A percentile compares a stretch with the other conserved stretches of the same genome.
Conservation (phyloP, 2,888 invertebrate species). For the Anthrax anthrax region DNA sequence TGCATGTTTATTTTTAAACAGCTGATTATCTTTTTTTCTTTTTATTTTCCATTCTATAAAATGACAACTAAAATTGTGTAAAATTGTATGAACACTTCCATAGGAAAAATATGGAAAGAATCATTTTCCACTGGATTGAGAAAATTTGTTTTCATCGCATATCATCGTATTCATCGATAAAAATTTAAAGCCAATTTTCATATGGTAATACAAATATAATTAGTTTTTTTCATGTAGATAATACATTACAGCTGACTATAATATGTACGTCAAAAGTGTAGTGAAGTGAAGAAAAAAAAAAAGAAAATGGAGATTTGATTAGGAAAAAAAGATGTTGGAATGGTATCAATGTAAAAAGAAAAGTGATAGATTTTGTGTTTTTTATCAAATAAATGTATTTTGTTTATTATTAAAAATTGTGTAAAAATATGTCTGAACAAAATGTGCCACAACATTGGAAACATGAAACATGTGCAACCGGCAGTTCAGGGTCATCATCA, state of each 20-base stretch:
- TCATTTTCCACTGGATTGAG: too few relatives aligned
- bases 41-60: too few relatives aligned
- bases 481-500: background rate
- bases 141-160: background rate
- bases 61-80: too few relatives aligned
- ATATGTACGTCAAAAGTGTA: slow-evolving; percentile 4
- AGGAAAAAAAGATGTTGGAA: background rate
- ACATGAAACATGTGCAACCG: background rate
- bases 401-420: background rate
- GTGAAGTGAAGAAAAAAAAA: background rate
- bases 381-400: slow-evolving; percentile 3
- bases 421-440: slow-evolving; percentile 6
- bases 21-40: too few relatives aligned
- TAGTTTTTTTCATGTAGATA: background rate
- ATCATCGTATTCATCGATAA: background rate
- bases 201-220: too few relatives aligned
- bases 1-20: too few relatives aligned
- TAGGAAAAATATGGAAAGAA: too few relatives aligned
- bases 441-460: slow-evolving; percentile 7
- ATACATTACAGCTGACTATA: slow-evolving; percentile 7
- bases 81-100: too few relatives aligned
- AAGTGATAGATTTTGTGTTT: slow-evolving; percentile 5
- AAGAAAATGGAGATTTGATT: slow-evolving; percentile 6
- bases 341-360: background rate
- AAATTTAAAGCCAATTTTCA: background rate